phyloP scores from a whole-genome alignment of 1,140 invertebrate species.

The Drosophila ercepeae region DNA sequence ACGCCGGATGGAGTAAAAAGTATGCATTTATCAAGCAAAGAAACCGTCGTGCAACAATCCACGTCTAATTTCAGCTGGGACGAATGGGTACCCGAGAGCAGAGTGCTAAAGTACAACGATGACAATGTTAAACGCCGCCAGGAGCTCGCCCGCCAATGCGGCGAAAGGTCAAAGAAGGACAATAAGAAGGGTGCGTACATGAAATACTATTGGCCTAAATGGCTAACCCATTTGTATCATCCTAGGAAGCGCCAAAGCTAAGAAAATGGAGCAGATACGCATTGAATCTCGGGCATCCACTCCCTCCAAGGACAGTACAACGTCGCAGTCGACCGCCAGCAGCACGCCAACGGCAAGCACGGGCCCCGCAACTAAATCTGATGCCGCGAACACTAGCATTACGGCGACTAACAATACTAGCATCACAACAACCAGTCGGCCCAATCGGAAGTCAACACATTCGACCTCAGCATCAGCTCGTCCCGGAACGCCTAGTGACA shows the following conservation, averaged over 20 bases:
- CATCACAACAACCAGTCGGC: conserved; percentile 42
- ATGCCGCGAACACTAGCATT: conserved; percentile 12
- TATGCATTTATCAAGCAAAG: conserved; percentile 84
- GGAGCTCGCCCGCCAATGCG: conserved; percentile 89
- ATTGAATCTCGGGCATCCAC: conserved; percentile 88
- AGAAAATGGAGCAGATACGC: conserved; percentile 71
- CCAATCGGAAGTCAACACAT: conserved; percentile 64
- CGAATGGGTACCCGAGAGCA: conserved; percentile 97
- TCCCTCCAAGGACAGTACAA: conserved; percentile 84
- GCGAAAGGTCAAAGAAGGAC: conserved; percentile 88
- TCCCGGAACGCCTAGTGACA: conserved; percentile 44
- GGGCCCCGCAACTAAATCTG: conserved; percentile 27
- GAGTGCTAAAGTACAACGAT: conserved; percentile 97
- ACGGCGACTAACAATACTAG: conserved; percentile 28
- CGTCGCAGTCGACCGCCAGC: conserved; percentile 26
- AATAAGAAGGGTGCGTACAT: conserved; percentile 85
- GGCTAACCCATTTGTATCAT: background rate
- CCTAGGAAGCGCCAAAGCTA: conserved; percentile 65
- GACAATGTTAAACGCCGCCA: conserved; percentile 95
- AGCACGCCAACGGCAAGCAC: conserved; percentile 21
- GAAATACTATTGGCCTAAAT: background rate
- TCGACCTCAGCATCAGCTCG: conserved; percentile 16
- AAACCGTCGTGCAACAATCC: conserved; percentile 1
- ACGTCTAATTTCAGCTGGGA: conserved; percentile 92
- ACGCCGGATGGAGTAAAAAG: conserved; percentile 99